Evolutionary conservation across 92 coral and sea anemone genomes (phyloP).

Genomic region (Phymanthus crucifer): DNA sequence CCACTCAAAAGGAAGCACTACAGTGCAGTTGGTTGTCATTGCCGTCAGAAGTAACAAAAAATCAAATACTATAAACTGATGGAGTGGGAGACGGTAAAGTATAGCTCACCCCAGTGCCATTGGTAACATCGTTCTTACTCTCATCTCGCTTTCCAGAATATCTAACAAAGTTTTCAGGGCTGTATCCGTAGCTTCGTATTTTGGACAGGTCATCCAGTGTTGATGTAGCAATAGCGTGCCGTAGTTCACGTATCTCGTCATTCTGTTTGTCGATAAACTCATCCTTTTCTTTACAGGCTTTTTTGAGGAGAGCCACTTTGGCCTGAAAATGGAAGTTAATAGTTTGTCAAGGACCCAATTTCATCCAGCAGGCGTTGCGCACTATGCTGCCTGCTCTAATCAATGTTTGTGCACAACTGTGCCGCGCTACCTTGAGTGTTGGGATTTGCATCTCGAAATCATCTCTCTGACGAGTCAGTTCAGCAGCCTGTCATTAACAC

Average conservation of each 20-base stretch:
- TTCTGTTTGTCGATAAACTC: constrained; percentile 78
- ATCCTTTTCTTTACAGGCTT: constrained; percentile 95
- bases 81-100: too few relatives aligned
- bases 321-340: constrained; percentile 54
- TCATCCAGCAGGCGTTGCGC: background rate
- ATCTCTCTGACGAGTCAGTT: constrained; percentile 83
- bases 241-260: constrained; percentile 82
- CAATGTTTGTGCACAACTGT: background rate
- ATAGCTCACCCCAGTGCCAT: background rate
- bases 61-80: too few relatives aligned
- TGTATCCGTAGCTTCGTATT: constrained; percentile 74
- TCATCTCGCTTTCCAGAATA: constrained; percentile 59
- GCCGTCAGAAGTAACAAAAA: too few relatives aligned
- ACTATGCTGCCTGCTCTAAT: background rate
- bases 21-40: too few relatives aligned
- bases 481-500: constrained; percentile 72
- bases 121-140: background rate
- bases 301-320: constrained; percentile 80
- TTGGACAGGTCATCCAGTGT: constrained; percentile 90
- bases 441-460: constrained; percentile 94
- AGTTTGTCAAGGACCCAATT: background rate
- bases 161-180: constrained; percentile 79
- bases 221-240: constrained; percentile 94
- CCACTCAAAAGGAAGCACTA: too few relatives aligned
- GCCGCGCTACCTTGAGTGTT: constrained; percentile 74